Evolutionary conservation across 2,797 vertebrate genomes (phyloP).

Genomic region (Dicrostonyx torquatus): DNA sequence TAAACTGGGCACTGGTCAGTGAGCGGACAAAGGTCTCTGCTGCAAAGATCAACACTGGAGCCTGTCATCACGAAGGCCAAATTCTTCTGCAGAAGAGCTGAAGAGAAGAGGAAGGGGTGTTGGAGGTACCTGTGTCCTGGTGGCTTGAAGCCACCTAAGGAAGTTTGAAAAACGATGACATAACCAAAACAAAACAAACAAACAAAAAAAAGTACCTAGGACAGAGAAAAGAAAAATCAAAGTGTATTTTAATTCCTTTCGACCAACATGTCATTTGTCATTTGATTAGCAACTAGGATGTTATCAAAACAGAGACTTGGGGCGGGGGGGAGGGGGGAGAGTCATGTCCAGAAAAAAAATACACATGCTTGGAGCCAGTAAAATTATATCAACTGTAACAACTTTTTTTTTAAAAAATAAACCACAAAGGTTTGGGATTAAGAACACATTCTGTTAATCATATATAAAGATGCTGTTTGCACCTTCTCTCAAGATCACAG

Average conservation of each 20-base stretch:
- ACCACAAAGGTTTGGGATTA: background rate
- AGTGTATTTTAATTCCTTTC: background rate
- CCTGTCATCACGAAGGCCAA: background rate
- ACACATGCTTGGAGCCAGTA: background rate
- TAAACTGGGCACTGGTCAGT: background rate
- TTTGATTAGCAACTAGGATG: background rate
- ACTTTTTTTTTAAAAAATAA: background rate
- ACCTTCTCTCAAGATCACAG: background rate
- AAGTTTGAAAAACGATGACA: background rate
- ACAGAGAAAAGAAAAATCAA: background rate
- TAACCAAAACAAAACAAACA: background rate
- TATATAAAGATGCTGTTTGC: background rate
- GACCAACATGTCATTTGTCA: background rate
- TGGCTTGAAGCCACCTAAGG: too few species aligned
- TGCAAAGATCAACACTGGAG: background rate
- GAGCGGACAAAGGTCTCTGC: background rate
- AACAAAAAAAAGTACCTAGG: background rate
- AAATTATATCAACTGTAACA: background rate
- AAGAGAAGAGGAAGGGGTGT: background rate
- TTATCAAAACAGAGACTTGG: background rate
- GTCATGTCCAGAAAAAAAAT: constrained; percentile 2
- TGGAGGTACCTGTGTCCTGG: background rate
- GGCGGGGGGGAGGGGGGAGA: too few species aligned
- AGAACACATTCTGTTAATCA: background rate
- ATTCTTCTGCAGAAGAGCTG: background rate